A percentile compares a stretch with the other conserved stretches of the same genome.
These are phyloP conservation scores for Tachina lurida DNA, from an alignment of 2,888 invertebrate genomes.

Conservation along the genomic window DNA sequence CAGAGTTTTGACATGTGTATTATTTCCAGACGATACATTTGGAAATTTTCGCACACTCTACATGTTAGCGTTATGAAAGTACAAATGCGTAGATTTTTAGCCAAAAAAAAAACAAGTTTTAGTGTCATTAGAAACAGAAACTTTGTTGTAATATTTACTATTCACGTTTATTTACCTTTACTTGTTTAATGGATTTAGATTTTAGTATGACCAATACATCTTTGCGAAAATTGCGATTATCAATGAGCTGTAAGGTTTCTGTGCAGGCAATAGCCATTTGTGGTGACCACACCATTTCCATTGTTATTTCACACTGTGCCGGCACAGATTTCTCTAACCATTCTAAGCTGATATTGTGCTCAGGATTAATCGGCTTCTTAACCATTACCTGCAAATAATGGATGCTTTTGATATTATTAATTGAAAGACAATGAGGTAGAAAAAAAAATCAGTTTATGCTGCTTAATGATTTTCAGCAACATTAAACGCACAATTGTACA, in stretches of 20 bases:
- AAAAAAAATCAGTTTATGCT: not conserved
- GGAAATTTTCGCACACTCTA: constrained; percentile 80
- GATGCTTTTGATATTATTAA: not conserved
- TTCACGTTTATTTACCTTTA: constrained; percentile 74
- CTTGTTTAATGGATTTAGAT: constrained; percentile 82
- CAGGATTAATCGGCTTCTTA: constrained; percentile 84
- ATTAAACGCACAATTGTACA: no score
- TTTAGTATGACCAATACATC: constrained; percentile 87
- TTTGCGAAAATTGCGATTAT: constrained; percentile 86
- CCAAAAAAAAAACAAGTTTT: not conserved
- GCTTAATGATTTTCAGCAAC: not conserved
- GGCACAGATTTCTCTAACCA: constrained; percentile 85
- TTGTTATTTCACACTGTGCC: constrained; percentile 84
- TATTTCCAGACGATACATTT: constrained; percentile 75
- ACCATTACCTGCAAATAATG: constrained; percentile 83
- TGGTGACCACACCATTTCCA: constrained; percentile 88
- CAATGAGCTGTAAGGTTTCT: constrained; percentile 86
- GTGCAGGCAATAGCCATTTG: constrained; percentile 85
- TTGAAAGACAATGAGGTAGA: not conserved
- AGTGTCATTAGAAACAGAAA: constrained; percentile 28
- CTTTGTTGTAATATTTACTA: constrained; percentile 11
- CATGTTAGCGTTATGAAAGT: not conserved
- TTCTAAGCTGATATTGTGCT: constrained; percentile 85
- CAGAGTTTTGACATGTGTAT: constrained; percentile 76
- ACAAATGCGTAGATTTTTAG: not conserved